Conservation (phyloP, 2,888 invertebrate genomes). For the Tholera decimalis region DNA sequence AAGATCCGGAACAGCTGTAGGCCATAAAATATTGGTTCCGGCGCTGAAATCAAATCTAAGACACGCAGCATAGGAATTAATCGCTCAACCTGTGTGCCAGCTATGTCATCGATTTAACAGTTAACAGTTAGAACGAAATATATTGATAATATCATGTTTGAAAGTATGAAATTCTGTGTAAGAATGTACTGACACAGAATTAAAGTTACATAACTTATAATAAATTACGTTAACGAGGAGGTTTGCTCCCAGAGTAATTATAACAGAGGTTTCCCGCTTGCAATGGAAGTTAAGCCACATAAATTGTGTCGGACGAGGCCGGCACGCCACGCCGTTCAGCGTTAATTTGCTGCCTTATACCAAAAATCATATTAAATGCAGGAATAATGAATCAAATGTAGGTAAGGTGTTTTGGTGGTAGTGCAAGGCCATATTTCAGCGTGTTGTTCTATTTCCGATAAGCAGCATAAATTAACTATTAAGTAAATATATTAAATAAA, state of each 20-base stretch:
- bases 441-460: too few relatives aligned
- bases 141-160: not conserved
- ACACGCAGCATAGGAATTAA: too few relatives aligned
- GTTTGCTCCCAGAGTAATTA: constrained; percentile 27
- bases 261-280: constrained; percentile 28
- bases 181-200: not conserved
- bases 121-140: not conserved
- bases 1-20: too few relatives aligned
- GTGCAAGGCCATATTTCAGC: too few relatives aligned
- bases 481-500: too few relatives aligned
- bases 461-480: too few relatives aligned
- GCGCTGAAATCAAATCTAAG: too few relatives aligned
- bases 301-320: constrained; percentile 23
- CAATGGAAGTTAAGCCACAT: constrained; percentile 30
- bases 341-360: constrained; percentile 13
- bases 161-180: not conserved
- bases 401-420: too few relatives aligned
- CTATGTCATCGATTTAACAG: too few relatives aligned
- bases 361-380: not conserved
- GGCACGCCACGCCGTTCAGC: not conserved
- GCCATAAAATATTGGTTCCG: too few relatives aligned
- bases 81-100: too few relatives aligned
- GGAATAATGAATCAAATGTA: not conserved
- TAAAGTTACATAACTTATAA: constrained; percentile 11
- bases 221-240: constrained; percentile 9